phyloP scores from a whole-genome alignment of 2,888 invertebrate genomes.

The Erynnis tages region DNA sequence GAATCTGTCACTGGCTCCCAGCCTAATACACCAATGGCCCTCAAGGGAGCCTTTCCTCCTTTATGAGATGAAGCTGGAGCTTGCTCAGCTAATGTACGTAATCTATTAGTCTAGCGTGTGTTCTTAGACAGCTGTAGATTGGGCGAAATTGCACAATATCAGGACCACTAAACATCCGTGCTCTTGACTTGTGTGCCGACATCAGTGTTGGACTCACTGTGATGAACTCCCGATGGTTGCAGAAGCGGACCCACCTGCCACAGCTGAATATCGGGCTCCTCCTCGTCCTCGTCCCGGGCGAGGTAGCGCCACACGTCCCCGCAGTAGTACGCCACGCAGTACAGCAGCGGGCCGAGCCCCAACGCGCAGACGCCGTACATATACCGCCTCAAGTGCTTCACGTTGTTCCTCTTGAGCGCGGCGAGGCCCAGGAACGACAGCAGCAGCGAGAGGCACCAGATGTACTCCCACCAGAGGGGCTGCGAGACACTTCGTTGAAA shows the following conservation, averaged over 20 bases:
- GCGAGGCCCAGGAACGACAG: constrained; percentile 92
- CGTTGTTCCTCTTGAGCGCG: constrained; percentile 92
- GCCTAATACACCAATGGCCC: too few species aligned
- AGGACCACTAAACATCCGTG: too few species aligned
- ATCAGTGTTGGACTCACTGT: too few species aligned
- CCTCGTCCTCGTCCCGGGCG: constrained; percentile 76
- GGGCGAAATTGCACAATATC: too few species aligned
- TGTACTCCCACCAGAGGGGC: constrained; percentile 96
- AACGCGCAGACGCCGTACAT: constrained; percentile 86
- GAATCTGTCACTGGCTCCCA: too few species aligned
- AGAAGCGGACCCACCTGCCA: constrained; percentile 88
- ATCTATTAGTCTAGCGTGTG: too few species aligned
- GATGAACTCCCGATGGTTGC: too few species aligned
- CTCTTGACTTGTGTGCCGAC: too few species aligned
- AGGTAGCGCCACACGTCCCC: constrained; percentile 92
- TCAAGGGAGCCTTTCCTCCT: too few species aligned
- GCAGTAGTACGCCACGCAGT: constrained; percentile 91
- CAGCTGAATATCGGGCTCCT: constrained; percentile 84
- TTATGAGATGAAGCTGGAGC: too few species aligned
- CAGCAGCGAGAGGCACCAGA: constrained; percentile 93
- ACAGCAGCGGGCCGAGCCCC: constrained; percentile 90
- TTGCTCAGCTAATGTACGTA: too few species aligned
- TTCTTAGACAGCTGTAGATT: too few species aligned
- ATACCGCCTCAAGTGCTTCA: constrained; percentile 88
- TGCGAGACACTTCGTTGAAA: constrained; percentile 59